Percentiles rank a stretch among this genome's conserved stretches.
phyloP scores from a whole-genome alignment of 2,113 vertebrate genomes.

The Corapipo altera region DNA sequence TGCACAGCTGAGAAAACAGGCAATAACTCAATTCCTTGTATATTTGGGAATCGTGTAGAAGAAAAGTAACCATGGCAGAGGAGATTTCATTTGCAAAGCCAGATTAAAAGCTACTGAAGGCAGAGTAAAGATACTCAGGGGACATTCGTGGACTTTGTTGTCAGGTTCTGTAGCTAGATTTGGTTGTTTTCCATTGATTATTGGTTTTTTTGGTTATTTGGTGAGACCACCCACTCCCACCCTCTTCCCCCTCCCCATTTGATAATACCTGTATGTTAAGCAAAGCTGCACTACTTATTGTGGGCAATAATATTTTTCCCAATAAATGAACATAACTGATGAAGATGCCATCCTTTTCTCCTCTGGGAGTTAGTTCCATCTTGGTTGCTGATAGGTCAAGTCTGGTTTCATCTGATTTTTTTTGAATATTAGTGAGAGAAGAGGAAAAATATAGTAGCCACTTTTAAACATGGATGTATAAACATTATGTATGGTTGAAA shows the following conservation, averaged over 20 bases:
- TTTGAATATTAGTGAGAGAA: not conserved
- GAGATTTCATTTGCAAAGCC: not conserved
- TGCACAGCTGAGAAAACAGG: not conserved
- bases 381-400: not conserved
- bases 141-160: not conserved
- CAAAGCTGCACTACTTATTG: not conserved
- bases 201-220: not conserved
- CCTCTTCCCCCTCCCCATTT: not conserved
- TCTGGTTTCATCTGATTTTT: not conserved
- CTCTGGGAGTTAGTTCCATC: not conserved
- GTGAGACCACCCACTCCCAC: not conserved
- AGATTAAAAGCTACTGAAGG: not conserved
- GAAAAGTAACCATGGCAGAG: not conserved
- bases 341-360: not conserved
- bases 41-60: not conserved
- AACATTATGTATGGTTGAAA: not conserved
- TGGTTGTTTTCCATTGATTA: not conserved
- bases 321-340: not conserved
- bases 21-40: not conserved
- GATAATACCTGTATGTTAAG: not conserved
- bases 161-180: not conserved
- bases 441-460: not conserved
- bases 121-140: not conserved
- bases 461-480: not conserved
- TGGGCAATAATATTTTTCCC: not conserved